phyloP scores from a whole-genome alignment of 2,113 vertebrate genomes.

The Hyperoodon ampullatus region DNA sequence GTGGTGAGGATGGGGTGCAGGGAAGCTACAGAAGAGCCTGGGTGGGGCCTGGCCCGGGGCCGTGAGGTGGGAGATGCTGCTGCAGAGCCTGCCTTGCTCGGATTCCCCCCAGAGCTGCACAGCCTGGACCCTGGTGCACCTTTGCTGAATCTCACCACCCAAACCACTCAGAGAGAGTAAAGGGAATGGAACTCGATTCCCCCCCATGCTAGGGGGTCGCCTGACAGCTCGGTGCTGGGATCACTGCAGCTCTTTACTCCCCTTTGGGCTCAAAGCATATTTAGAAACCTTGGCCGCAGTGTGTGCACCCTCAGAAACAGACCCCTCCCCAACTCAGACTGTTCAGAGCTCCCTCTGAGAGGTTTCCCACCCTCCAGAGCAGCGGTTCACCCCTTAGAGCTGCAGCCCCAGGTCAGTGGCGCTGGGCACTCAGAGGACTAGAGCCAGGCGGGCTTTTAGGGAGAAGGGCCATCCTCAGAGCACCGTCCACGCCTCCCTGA shows the following conservation, averaged over 20 bases:
- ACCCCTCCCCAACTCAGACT: not conserved
- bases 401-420: not conserved
- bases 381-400: not conserved
- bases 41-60: not conserved
- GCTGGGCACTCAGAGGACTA: not conserved
- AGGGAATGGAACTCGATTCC: not conserved
- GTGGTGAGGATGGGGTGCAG: not conserved
- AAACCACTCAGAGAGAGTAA: not conserved
- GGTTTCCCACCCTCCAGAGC: not conserved
- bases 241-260: not conserved
- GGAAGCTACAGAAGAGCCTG: no score
- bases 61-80: not conserved
- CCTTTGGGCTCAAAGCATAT: not conserved
- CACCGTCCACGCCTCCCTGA: not conserved
- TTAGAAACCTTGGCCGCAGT: not conserved
- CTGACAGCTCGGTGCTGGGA: not conserved
- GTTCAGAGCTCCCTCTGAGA: not conserved
- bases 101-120: not conserved
- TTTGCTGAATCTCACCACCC: not conserved
- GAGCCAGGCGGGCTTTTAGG: not conserved
- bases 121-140: not conserved
- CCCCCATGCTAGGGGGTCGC: rapidly evolving
- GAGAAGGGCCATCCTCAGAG: not conserved
- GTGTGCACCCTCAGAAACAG: not conserved
- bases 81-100: not conserved